Percentiles rank a stretch among this genome's conserved stretches.
These are phyloP conservation scores for Cyprinodon brontotheroides DNA, from an alignment of 2,113 vertebrate genomes.

Conservation along the genomic window DNA sequence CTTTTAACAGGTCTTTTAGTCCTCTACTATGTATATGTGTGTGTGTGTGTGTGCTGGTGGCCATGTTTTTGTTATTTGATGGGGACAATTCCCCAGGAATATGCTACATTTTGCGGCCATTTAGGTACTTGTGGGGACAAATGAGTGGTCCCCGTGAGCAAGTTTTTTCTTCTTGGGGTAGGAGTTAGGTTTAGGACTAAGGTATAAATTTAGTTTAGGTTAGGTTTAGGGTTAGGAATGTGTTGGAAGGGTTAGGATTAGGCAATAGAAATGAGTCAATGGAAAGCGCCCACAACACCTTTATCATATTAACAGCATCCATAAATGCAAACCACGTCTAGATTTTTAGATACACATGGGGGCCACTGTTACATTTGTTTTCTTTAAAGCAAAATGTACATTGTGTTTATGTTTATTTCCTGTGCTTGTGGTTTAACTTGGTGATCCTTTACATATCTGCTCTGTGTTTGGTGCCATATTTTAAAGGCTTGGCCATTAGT, in stretches of 20 bases:
- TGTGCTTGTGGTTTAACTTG: background rate
- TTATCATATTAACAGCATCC: background rate
- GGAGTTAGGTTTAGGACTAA: too few relatives aligned
- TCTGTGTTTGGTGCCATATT: background rate
- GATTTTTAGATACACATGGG: background rate
- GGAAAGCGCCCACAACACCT: too few relatives aligned
- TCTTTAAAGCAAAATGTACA: background rate
- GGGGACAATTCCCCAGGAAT: background rate
- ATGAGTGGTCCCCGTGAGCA: too few relatives aligned
- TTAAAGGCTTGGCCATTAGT: background rate
- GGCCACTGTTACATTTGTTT: background rate
- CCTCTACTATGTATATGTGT: constrained; percentile 26
- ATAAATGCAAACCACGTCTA: background rate
- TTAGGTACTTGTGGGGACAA: too few relatives aligned
- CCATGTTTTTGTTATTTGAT: too few relatives aligned
- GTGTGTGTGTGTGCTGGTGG: background rate
- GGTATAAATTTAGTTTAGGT: too few relatives aligned
- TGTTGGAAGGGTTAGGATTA: too few relatives aligned
- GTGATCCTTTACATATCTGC: background rate
- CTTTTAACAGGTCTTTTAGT: constrained; percentile 74
- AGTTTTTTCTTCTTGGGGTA: too few relatives aligned
- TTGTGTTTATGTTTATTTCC: background rate
- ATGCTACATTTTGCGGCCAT: too few relatives aligned
- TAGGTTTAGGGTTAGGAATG: too few relatives aligned
- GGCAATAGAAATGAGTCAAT: too few relatives aligned